Evolutionary conservation across 2,888 invertebrate genomes (phyloP).

Genomic region (Syrphus vitripennis): DNA sequence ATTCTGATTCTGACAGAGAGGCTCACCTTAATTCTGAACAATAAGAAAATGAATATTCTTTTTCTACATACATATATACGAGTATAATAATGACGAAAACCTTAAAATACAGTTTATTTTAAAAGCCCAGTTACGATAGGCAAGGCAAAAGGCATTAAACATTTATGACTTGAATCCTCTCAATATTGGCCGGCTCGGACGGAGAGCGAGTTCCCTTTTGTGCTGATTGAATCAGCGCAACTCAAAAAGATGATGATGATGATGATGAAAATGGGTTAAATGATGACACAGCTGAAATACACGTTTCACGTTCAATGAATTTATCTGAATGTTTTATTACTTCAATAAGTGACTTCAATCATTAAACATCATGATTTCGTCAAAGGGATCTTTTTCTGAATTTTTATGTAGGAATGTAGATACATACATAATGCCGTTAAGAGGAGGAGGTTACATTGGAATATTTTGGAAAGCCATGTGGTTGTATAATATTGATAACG

Average conservation of each 20-base stretch:
- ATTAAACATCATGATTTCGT: conserved; percentile 67
- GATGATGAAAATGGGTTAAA: conserved; percentile 59
- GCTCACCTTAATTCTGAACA: background rate
- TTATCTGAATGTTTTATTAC: conserved; percentile 70
- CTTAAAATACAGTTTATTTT: conserved; percentile 52
- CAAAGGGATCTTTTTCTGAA: conserved; percentile 42
- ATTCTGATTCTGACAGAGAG: background rate
- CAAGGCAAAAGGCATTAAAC: conserved; percentile 41
- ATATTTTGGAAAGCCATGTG: conserved; percentile 25
- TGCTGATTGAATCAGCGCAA: conserved; percentile 8
- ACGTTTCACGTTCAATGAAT: conserved; percentile 63
- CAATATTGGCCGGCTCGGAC: background rate
- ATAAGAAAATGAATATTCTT: background rate
- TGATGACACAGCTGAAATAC: conserved; percentile 63
- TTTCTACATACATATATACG: too few relatives aligned
- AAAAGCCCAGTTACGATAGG: conserved; percentile 58
- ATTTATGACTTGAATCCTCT: conserved; percentile 47
- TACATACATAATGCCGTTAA: too few relatives aligned
- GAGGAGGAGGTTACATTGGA: conserved; percentile 5
- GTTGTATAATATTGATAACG: background rate
- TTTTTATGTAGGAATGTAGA: background rate
- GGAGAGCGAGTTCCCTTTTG: background rate
- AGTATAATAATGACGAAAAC: conserved; percentile 47
- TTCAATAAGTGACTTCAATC: conserved; percentile 67
- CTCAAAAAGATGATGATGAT: background rate